A percentile compares a stretch with the other conserved stretches of the same genome.
phyloP scores from a whole-genome alignment of 2,797 vertebrate species.

The Acanthiza pusilla region DNA sequence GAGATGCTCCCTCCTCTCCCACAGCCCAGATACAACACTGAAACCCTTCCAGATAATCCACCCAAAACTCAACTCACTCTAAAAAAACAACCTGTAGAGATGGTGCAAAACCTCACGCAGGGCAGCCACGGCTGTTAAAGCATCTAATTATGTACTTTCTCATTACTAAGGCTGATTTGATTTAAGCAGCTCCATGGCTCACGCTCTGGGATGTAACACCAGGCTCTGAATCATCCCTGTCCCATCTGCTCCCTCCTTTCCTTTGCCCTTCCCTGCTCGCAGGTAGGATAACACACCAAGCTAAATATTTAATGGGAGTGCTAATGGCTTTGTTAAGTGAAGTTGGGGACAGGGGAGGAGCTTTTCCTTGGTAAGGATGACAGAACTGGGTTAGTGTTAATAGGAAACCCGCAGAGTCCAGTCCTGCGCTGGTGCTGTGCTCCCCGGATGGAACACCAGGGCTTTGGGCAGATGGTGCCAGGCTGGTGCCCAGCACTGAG shows the following conservation, averaged over 20 bases:
- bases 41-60: not conserved
- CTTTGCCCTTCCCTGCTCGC: not conserved
- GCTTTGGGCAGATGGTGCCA: not conserved
- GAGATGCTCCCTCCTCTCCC: not conserved
- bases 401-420: not conserved
- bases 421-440: accelerated
- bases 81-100: not conserved
- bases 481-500: accelerated
- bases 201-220: not conserved
- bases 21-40: not conserved
- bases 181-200: conserved; percentile 32
- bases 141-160: conserved; percentile 12
- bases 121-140: not conserved
- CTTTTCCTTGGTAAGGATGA: not conserved
- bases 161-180: conserved; percentile 23
- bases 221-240: not conserved
- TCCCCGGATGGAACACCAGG: not conserved
- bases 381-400: not conserved
- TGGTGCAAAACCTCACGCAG: not conserved
- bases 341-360: not conserved
- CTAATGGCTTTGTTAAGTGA: conserved; percentile 44
- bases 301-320: conserved; percentile 54
- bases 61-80: not conserved
- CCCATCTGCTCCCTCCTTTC: conserved; percentile 32
- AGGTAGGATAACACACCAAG: conserved; percentile 31